These are phyloP conservation scores for Mesitornis unicolor DNA, from an alignment of 2,113 vertebrate genomes.

Conservation along the genomic window DNA sequence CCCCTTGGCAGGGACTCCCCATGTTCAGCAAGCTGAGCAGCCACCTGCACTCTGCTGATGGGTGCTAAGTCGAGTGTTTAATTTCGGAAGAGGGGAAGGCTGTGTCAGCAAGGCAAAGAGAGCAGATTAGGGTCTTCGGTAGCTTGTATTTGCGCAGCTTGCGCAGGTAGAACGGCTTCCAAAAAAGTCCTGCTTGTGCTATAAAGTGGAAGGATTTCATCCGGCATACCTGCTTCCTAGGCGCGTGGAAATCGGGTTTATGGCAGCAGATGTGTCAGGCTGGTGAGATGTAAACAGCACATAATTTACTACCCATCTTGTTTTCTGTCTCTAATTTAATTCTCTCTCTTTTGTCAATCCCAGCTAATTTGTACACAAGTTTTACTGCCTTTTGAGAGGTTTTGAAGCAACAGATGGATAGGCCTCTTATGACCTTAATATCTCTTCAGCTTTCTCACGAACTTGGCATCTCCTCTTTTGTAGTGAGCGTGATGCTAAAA, in stretches of 20 bases:
- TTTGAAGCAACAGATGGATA: neutral
- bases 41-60: neutral
- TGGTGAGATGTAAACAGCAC: neutral
- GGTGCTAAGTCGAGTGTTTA: neutral
- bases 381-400: slow-evolving; percentile 9
- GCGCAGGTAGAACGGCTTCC: neutral
- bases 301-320: neutral
- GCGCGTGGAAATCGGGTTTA: neutral
- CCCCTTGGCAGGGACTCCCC: neutral
- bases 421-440: neutral
- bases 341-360: slow-evolving; percentile 14
- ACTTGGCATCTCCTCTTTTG: neutral
- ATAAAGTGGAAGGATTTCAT: neutral
- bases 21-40: neutral
- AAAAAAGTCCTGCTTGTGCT: neutral
- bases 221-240: neutral
- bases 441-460: neutral
- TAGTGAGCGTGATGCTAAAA: neutral
- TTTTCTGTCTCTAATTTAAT: slow-evolving; percentile 19
- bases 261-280: neutral
- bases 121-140: neutral
- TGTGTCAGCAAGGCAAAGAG: neutral
- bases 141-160: slow-evolving; percentile 30
- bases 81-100: neutral
- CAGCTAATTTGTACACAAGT: neutral